Percentiles rank a stretch among this genome's conserved stretches.
phyloP scores from a whole-genome alignment of 2,797 vertebrate genomes.

The Platalea minor region DNA sequence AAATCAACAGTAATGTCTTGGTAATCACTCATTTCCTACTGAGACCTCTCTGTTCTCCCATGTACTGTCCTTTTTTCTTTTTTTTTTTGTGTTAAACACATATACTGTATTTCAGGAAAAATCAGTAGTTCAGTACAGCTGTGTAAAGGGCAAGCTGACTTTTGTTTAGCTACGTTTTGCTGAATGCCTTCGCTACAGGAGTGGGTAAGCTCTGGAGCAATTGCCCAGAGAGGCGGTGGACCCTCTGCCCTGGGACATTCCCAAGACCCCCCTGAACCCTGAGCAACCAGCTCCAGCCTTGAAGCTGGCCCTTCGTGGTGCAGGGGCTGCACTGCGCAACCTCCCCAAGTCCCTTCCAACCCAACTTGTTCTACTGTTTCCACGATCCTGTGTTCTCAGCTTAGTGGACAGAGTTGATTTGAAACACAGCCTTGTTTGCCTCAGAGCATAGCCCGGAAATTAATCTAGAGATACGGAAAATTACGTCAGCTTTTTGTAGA shows the following conservation, averaged over 20 bases:
- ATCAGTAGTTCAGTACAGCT: not conserved
- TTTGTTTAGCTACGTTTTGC: rapidly evolving
- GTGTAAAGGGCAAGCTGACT: not conserved
- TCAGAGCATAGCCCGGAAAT: not conserved
- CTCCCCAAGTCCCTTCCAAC: not conserved
- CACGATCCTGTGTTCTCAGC: rapidly evolving
- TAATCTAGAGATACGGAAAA: not conserved
- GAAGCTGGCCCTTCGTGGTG: not conserved
- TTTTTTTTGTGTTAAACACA: not conserved
- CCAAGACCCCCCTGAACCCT: not conserved
- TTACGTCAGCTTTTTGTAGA: not conserved
- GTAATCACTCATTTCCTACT: not conserved
- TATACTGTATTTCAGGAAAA: not conserved
- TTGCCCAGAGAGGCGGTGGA: not conserved
- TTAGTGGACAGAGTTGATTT: not conserved
- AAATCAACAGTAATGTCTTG: not conserved
- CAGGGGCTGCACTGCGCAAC: not conserved
- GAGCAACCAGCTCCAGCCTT: not conserved
- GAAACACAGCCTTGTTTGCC: not conserved
- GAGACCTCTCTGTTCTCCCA: not conserved
- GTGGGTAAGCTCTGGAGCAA: not conserved
- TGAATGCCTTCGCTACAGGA: not conserved
- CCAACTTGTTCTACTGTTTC: not conserved
- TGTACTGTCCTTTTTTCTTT: too few relatives aligned
- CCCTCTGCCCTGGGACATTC: not conserved